These are phyloP conservation scores for Acanthiza pusilla DNA, from an alignment of 2,797 vertebrate genomes.

Conservation along the genomic window DNA sequence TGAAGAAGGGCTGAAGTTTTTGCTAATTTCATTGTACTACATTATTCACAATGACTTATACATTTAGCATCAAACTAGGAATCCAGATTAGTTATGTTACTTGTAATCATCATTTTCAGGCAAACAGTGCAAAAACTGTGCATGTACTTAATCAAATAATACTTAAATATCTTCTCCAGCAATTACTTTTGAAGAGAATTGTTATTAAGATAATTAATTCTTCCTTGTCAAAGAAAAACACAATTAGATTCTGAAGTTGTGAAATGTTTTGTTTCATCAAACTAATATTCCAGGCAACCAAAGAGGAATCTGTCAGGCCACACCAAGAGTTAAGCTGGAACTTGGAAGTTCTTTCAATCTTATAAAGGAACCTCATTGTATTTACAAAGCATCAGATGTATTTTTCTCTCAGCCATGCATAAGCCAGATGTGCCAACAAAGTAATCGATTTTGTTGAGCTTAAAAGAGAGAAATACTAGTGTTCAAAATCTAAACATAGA, in stretches of 20 bases:
- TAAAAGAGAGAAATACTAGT: not conserved
- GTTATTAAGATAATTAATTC: not conserved
- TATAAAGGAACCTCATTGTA: not conserved
- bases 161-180: not conserved
- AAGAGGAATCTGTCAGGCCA: not conserved
- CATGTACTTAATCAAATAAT: not conserved
- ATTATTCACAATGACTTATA: not conserved
- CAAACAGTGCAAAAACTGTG: not conserved
- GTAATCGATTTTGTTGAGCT: not conserved
- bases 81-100: not conserved
- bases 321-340: not conserved
- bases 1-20: not conserved
- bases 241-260: not conserved
- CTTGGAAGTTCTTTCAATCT: not conserved
- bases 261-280: not conserved
- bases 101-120: not conserved
- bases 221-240: not conserved
- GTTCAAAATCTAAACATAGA: not conserved
- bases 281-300: not conserved
- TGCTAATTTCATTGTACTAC: not conserved
- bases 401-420: not conserved
- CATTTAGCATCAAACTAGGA: not conserved
- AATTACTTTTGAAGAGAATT: not conserved
- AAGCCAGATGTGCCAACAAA: not conserved
- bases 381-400: not conserved